phyloP scores from a whole-genome alignment of 2,888 invertebrate species.

The Anagyrus pseudococci region DNA sequence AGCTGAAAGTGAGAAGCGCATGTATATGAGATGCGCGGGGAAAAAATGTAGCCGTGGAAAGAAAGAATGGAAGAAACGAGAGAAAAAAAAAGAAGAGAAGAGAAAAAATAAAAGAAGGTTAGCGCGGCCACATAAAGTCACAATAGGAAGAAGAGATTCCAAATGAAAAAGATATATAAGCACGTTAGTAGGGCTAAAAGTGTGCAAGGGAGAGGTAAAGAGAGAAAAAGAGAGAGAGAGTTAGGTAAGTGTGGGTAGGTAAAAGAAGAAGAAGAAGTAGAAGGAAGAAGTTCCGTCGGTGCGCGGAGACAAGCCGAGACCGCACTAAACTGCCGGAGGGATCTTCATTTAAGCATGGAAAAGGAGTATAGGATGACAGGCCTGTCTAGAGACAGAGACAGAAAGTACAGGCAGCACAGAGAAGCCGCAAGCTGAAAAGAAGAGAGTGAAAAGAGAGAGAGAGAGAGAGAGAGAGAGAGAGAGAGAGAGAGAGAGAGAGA shows the following conservation, averaged over 20 bases:
- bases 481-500: conserved; percentile 11
- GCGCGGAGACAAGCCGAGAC: too few species aligned
- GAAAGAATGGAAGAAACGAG: too few species aligned
- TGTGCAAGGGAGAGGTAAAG: too few species aligned
- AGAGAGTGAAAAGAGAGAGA: background rate
- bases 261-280: conserved; percentile 1
- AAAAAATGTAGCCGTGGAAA: too few species aligned
- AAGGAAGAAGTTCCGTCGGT: background rate
- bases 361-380: too few species aligned
- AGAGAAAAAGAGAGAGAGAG: background rate
- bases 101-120: background rate
- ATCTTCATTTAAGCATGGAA: conserved; percentile 18
- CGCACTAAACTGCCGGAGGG: conserved; percentile 2
- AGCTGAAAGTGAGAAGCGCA: too few species aligned
- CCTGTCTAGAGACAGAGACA: background rate
- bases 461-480: conserved; percentile 28
- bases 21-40: too few species aligned
- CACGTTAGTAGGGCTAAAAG: too few species aligned
- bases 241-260: conserved; percentile 2
- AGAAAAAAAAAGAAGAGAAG: conserved; percentile 6
- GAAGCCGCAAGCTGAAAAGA: background rate
- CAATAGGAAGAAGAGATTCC: too few species aligned
- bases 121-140: too few species aligned
- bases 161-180: too few species aligned
- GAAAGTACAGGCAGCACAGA: background rate